Conservation (phyloP, 2,113 vertebrate genomes). For the Cyprinodon variegatus region DNA sequence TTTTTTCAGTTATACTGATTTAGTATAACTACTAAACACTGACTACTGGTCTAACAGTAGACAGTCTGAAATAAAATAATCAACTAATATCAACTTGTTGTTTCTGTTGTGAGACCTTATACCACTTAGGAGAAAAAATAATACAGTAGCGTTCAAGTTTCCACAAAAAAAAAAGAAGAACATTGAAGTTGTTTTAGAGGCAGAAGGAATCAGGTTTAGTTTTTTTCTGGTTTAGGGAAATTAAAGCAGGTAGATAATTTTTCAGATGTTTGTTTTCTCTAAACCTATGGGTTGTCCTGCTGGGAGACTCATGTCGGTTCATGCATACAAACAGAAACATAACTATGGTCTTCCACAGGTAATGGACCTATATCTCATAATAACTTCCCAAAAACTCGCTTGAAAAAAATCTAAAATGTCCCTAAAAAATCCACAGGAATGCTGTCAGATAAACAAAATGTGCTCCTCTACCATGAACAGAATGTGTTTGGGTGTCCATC, state of each 20-base stretch:
- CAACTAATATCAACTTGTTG: no score
- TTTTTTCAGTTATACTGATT: no score
- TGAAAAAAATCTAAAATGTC: not conserved
- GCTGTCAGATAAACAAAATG: conserved; percentile 66
- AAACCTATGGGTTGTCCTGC: not conserved
- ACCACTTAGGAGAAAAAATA: no score
- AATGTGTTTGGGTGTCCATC: conserved; percentile 74
- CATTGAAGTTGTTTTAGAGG: not conserved
- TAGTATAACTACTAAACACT: no score
- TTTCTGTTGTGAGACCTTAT: no score
- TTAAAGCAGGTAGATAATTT: not conserved
- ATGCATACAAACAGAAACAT: not conserved
- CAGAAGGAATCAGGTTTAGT: not conserved
- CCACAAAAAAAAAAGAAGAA: no score
- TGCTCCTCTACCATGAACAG: conserved; percentile 64
- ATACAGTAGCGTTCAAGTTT: no score
- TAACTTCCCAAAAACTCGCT: not conserved
- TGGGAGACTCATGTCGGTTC: not conserved
- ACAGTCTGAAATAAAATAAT: no score
- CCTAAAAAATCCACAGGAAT: conserved; percentile 46
- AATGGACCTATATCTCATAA: not conserved
- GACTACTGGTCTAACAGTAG: no score
- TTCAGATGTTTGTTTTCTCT: no score
- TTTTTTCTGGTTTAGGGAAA: not conserved
- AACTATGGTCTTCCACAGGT: not conserved